Conservation (phyloP, 2,888 invertebrate species). For the Euphydryas editha region DNA sequence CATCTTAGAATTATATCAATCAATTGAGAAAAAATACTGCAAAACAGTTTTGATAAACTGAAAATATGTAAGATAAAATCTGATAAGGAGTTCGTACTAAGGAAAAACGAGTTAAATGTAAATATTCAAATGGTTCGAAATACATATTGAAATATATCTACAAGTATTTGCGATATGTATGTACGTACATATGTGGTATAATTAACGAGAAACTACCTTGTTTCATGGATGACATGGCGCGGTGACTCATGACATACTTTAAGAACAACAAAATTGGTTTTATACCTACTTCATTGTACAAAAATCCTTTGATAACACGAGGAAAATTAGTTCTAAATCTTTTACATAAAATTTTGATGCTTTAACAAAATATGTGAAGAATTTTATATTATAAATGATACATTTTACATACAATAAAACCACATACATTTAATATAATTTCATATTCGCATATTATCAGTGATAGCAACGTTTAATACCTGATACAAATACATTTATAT, state of each 20-base stretch:
- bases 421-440: neutral
- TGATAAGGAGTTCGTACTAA: neutral
- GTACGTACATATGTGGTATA: conserved; percentile 11
- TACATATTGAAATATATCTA: conserved; percentile 4
- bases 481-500: neutral
- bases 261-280: conserved; percentile 31
- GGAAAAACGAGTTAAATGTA: neutral
- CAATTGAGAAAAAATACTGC: too few relatives aligned
- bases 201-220: conserved; percentile 38
- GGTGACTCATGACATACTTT: conserved; percentile 40
- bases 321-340: neutral
- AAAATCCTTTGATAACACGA: conserved; percentile 5
- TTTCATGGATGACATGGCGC: conserved; percentile 38
- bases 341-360: neutral
- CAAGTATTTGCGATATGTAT: conserved; percentile 21
- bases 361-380: neutral
- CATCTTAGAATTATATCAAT: too few relatives aligned
- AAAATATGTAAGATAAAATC: neutral
- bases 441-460: neutral
- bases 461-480: too few relatives aligned
- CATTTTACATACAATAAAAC: neutral
- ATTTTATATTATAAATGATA: neutral
- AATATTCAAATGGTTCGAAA: neutral
- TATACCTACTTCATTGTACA: conserved; percentile 15
- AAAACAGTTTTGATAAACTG: neutral